Percentiles rank a stretch among this genome's conserved stretches.
These are phyloP conservation scores for Ditula angustiorana DNA, from an alignment of 2,888 invertebrate genomes.

Conservation along the genomic window DNA sequence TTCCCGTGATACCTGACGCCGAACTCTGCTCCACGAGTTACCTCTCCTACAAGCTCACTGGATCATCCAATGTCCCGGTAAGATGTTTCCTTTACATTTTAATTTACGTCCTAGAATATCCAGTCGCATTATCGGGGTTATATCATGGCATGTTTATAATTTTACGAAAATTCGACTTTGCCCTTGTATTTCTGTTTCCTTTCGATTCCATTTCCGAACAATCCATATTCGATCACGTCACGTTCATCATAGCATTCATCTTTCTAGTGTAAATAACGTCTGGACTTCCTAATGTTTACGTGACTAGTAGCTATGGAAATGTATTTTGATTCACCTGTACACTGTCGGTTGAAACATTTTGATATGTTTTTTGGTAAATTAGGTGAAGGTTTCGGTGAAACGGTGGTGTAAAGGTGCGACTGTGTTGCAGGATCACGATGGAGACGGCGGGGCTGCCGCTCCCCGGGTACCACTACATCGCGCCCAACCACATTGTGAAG, in stretches of 20 bases:
- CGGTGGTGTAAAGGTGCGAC: neutral
- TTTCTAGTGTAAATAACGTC: conserved; percentile 25
- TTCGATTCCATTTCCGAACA: conserved; percentile 58
- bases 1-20: conserved; percentile 80
- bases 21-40: conserved; percentile 78
- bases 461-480: conserved; percentile 96
- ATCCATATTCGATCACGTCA: conserved; percentile 47
- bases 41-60: conserved; percentile 81
- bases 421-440: conserved; percentile 94
- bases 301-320: conserved; percentile 21
- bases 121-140: conserved; percentile 49
- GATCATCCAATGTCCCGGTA: conserved; percentile 83
- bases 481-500: conserved; percentile 96
- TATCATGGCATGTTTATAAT: conserved; percentile 38
- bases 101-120: conserved; percentile 75
- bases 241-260: conserved; percentile 35
- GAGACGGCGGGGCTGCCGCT: conserved; percentile 96
- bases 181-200: conserved; percentile 47
- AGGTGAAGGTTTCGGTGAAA: too few species aligned
- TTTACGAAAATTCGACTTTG: conserved; percentile 26
- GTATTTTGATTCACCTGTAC: conserved; percentile 32
- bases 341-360: conserved; percentile 17
- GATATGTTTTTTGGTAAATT: neutral
- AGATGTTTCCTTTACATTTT: conserved; percentile 81
- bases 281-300: conserved; percentile 12